Evolutionary conservation across 2,113 vertebrate species (phyloP).

Genomic region (Grammomys surdaster): DNA sequence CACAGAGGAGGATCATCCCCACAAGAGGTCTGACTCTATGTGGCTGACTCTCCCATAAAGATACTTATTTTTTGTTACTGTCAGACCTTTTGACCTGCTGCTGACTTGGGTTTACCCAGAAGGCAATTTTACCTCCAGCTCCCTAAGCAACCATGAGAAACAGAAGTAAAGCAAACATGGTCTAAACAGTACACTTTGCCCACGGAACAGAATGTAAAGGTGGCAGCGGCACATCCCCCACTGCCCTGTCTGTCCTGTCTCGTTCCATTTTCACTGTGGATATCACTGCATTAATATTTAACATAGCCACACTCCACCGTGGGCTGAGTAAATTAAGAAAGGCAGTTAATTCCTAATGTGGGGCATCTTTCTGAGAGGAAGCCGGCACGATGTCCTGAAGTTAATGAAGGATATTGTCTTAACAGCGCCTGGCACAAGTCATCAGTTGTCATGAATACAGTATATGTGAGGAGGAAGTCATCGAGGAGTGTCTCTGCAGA

Average conservation of each 20-base stretch:
- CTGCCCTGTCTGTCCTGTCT: neutral
- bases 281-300: conserved; percentile 64
- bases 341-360: conserved; percentile 72
- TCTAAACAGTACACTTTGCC: neutral
- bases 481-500: conserved; percentile 94
- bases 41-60: neutral
- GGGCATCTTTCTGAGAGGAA: conserved; percentile 62
- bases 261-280: conserved; percentile 21
- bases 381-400: neutral
- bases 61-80: neutral
- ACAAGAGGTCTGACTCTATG: neutral
- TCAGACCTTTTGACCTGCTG: neutral
- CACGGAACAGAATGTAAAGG: neutral
- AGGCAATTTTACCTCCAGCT: neutral
- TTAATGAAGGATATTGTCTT: conserved; percentile 96
- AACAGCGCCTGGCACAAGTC: conserved; percentile 97
- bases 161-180: neutral
- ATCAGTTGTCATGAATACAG: conserved; percentile 97
- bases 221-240: neutral
- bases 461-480: conserved; percentile 98
- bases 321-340: conserved; percentile 70
- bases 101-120: neutral
- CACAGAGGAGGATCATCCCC: no score
- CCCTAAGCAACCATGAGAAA: neutral
- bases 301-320: neutral